Conservation (phyloP, 2,113 vertebrate genomes). For the Brachyhypopomus gauderio region DNA sequence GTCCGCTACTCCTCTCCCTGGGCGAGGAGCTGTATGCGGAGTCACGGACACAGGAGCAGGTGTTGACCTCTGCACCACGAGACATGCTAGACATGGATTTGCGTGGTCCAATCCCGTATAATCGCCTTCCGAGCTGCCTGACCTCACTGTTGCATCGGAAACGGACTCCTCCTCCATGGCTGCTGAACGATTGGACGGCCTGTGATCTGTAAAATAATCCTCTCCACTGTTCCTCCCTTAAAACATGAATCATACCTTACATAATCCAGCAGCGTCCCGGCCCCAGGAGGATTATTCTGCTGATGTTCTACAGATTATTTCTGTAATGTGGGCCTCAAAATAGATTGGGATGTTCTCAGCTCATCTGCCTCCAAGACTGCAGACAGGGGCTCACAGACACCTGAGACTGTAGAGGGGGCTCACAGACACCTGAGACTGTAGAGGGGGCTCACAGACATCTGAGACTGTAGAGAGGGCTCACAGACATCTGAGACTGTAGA, state of each 20-base stretch:
- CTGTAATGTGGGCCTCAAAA: slow-evolving; percentile 31
- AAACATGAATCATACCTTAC: slow-evolving; percentile 48
- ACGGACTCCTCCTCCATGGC: slow-evolving; percentile 30
- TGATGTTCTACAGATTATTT: slow-evolving; percentile 17
- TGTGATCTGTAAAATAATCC: slow-evolving; percentile 55
- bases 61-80: slow-evolving; percentile 31
- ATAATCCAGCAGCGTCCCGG: slow-evolving; percentile 24
- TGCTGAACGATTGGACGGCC: slow-evolving; percentile 28
- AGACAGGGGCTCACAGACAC: background rate
- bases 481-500: too few relatives aligned
- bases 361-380: background rate
- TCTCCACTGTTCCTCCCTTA: slow-evolving; percentile 1
- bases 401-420: too few relatives aligned
- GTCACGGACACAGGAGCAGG: slow-evolving; percentile 10
- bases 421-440: too few relatives aligned
- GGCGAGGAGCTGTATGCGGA: background rate
- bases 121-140: slow-evolving; percentile 41
- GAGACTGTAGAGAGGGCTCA: too few relatives aligned
- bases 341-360: slow-evolving; percentile 35
- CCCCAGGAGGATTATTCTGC: background rate
- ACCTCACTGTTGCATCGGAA: slow-evolving; percentile 32
- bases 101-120: slow-evolving; percentile 34
- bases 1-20: background rate
- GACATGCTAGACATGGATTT: slow-evolving; percentile 22
- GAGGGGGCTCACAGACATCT: too few relatives aligned